Conservation (phyloP, 2,888 invertebrate genomes). For the Odontomyia ornata region DNA sequence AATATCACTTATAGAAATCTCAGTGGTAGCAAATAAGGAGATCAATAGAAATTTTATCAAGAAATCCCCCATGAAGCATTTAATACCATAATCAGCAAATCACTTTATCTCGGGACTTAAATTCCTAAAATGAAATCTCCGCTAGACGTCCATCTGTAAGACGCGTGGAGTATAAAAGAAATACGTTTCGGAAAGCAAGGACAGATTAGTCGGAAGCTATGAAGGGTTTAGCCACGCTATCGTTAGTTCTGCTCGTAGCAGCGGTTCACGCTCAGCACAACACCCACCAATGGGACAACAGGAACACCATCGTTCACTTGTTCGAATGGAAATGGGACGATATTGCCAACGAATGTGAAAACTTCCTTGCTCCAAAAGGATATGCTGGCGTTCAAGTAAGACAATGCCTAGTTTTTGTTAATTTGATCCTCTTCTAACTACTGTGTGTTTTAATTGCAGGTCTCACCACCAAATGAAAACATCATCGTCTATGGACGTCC, state of each 20-base stretch:
- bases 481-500: conserved; percentile 71
- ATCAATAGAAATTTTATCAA: not conserved
- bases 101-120: no score
- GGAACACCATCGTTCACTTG: conserved; percentile 76
- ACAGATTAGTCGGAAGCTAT: conserved; percentile 17
- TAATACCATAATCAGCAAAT: not conserved
- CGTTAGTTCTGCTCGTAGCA: conserved; percentile 2
- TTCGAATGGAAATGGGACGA: conserved; percentile 87
- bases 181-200: not conserved
- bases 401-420: not conserved
- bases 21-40: no score
- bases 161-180: no score
- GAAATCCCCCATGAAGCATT: not conserved
- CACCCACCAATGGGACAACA: conserved; percentile 68
- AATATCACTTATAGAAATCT: no score
- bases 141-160: no score
- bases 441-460: conserved; percentile 55
- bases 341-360: conserved; percentile 81
- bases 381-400: conserved; percentile 78
- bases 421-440: not conserved
- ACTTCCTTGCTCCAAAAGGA: conserved; percentile 76
- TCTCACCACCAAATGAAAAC: conserved; percentile 81
- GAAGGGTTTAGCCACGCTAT: conserved; percentile 5
- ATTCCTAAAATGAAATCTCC: no score
- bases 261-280: conserved; percentile 64